These are phyloP conservation scores for Phrynocephalus vlangalii DNA, from an alignment of 2,797 vertebrate species.

Conservation along the genomic window DNA sequence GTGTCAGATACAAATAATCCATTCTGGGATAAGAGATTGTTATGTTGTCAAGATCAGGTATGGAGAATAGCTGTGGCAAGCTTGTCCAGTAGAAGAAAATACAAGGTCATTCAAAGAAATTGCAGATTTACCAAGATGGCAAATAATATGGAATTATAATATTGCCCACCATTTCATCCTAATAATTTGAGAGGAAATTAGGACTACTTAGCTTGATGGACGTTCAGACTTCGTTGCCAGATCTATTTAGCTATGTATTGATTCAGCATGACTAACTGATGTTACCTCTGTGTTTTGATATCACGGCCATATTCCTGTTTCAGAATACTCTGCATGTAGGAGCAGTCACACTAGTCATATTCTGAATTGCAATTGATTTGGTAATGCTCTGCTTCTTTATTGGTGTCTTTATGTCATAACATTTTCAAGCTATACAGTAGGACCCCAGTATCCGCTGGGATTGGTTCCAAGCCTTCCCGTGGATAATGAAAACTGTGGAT, in stretches of 20 bases:
- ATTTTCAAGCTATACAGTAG: background rate
- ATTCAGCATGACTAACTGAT: background rate
- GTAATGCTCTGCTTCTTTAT: background rate
- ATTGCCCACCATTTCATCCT: slow-evolving; percentile 16
- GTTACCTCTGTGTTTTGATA: slow-evolving; percentile 31
- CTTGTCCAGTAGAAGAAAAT: slow-evolving; percentile 9
- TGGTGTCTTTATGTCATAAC: background rate
- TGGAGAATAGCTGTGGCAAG: slow-evolving; percentile 1
- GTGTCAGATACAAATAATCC: background rate
- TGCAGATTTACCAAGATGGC: slow-evolving; percentile 11
- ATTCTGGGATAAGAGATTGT: slow-evolving; percentile 2
- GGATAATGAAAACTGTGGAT: too few relatives aligned
- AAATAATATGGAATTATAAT: background rate
- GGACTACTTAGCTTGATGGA: background rate
- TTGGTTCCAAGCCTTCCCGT: too few relatives aligned
- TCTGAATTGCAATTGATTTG: background rate
- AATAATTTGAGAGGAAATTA: background rate
- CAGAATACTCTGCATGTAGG: too few relatives aligned
- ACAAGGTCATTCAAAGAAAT: slow-evolving; percentile 9
- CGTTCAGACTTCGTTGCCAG: background rate
- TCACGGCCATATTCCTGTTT: too few relatives aligned
- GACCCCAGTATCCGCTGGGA: too few relatives aligned
- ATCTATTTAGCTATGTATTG: background rate
- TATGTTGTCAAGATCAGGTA: background rate
- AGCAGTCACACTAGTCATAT: background rate